These are phyloP conservation scores for Drosophila conformis DNA, from an alignment of 2,888 invertebrate species.

Conservation along the genomic window DNA sequence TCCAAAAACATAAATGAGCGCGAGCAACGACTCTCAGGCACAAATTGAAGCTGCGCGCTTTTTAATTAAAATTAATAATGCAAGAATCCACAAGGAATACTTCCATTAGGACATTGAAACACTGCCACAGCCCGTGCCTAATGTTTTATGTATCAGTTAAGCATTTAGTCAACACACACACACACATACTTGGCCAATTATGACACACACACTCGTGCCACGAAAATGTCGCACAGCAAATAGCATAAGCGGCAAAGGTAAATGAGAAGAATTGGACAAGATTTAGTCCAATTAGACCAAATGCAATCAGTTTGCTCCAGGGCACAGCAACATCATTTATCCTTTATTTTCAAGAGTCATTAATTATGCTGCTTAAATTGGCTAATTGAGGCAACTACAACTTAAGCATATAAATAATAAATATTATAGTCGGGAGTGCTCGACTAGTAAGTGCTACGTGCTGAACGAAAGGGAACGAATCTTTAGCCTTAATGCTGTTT, in stretches of 20 bases:
- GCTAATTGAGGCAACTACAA: conserved; percentile 6
- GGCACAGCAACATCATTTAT: not conserved
- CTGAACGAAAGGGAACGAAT: not conserved
- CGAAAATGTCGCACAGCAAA: not conserved
- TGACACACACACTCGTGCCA: not conserved
- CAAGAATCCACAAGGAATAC: conserved; percentile 30
- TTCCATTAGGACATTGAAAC: not conserved
- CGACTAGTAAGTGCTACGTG: not conserved
- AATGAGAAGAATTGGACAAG: not conserved
- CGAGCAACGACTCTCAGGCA: not conserved
- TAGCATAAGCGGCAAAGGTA: not conserved
- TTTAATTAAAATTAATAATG: conserved; percentile 64
- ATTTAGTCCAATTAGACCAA: conserved; percentile 37
- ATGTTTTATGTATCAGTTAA: conserved; percentile 7
- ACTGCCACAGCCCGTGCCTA: not conserved
- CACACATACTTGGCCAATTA: not conserved
- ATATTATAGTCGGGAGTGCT: not conserved
- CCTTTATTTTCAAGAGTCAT: conserved; percentile 34
- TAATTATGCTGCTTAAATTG: conserved; percentile 27
- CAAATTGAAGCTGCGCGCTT: conserved; percentile 40
- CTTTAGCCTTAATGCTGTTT: too few relatives aligned
- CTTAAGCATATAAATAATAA: not conserved
- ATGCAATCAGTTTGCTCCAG: not conserved
- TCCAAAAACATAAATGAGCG: conserved; percentile 5
- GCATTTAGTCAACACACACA: not conserved